phyloP scores from a whole-genome alignment of 2,797 vertebrate genomes.

The Argyrosomus regius region DNA sequence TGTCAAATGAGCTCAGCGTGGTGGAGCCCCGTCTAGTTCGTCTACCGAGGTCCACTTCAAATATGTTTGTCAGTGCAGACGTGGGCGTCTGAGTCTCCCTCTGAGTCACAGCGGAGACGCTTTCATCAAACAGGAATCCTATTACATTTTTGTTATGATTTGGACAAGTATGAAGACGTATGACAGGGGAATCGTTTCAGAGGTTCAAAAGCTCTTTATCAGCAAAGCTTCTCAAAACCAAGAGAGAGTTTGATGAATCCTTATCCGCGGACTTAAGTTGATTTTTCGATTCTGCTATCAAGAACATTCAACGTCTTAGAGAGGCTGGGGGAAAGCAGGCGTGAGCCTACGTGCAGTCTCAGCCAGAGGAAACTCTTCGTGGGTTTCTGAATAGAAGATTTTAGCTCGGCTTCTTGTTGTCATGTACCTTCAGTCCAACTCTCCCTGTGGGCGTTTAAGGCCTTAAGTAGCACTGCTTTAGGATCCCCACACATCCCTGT shows the following conservation, averaged over 20 bases:
- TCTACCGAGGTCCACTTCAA: slow-evolving; percentile 32
- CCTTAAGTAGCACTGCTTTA: slow-evolving; percentile 39
- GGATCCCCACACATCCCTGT: slow-evolving; percentile 7
- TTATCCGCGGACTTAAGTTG: background rate
- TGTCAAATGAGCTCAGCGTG: slow-evolving; percentile 25
- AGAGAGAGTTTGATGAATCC: background rate
- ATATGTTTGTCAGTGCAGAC: slow-evolving; percentile 12
- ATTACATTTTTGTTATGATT: background rate
- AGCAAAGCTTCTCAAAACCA: background rate
- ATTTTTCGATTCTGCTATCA: background rate
- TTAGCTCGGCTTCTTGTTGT: background rate
- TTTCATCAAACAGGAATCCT: slow-evolving; percentile 19
- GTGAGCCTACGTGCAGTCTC: background rate
- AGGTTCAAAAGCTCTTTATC: background rate
- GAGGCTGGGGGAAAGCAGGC: background rate
- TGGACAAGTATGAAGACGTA: background rate
- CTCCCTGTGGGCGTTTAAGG: slow-evolving; percentile 6
- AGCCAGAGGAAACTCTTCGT: background rate
- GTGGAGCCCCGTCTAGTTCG: slow-evolving; percentile 26
- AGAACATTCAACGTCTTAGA: background rate
- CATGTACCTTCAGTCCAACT: background rate
- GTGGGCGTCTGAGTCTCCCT: slow-evolving; percentile 31
- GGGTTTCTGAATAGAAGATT: slow-evolving; percentile 6
- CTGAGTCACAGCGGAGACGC: slow-evolving; percentile 14
- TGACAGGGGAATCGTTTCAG: slow-evolving; percentile 1